Percentiles rank a stretch among this genome's conserved stretches.
phyloP scores from a whole-genome alignment of 2,797 vertebrate genomes.

The Pipistrellus kuhlii region DNA sequence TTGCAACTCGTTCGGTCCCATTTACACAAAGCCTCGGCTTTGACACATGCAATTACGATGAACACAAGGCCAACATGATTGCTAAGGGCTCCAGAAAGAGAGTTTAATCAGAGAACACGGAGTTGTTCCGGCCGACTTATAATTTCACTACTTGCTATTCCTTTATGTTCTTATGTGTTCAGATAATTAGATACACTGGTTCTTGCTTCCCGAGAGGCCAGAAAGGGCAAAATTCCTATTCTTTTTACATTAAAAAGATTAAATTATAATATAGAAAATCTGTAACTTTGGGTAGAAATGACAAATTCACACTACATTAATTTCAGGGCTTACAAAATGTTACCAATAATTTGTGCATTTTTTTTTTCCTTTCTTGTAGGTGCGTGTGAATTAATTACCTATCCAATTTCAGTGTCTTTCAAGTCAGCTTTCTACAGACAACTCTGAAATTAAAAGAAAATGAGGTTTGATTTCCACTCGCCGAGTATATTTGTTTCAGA shows the following conservation, averaged over 20 bases:
- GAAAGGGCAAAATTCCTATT: conserved; percentile 87
- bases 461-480: conserved; percentile 36
- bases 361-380: conserved; percentile 71
- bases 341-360: conserved; percentile 83
- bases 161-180: conserved; percentile 89
- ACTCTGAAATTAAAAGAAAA: conserved; percentile 74
- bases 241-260: conserved; percentile 89
- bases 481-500: conserved; percentile 3
- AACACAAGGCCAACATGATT: conserved; percentile 89
- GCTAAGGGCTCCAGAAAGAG: conserved; percentile 89
- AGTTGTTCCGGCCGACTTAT: conserved; percentile 89
- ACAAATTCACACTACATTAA: conserved; percentile 88
- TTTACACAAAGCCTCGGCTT: conserved; percentile 90
- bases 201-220: conserved; percentile 87
- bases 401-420: conserved; percentile 75
- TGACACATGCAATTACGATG: conserved; percentile 94
- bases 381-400: conserved; percentile 86
- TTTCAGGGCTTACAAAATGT: conserved; percentile 88
- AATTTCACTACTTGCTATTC: conserved; percentile 89
- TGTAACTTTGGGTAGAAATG: conserved; percentile 86
- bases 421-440: conserved; percentile 59
- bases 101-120: conserved; percentile 91
- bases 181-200: conserved; percentile 90
- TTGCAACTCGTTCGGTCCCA: conserved; percentile 88
- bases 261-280: conserved; percentile 88